Conservation (phyloP, 2,888 invertebrate genomes). For the Muscina levida region DNA sequence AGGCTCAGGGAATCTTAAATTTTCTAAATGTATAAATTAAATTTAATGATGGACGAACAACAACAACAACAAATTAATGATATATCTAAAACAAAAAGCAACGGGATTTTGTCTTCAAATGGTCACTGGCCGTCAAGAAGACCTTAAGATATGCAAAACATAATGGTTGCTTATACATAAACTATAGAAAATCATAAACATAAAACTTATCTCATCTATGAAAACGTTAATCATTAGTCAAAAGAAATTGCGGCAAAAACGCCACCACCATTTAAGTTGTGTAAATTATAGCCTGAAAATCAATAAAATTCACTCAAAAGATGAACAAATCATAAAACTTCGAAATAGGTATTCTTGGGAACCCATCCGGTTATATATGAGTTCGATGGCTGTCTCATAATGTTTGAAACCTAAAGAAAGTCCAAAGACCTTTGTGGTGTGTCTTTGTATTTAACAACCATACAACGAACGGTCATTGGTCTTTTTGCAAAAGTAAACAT, state of each 20-base stretch:
- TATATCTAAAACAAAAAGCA: slow-evolving; percentile 1
- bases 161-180: background rate
- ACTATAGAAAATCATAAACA: slow-evolving; percentile 31
- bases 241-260: background rate
- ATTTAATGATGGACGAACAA: slow-evolving; percentile 5
- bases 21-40: slow-evolving; percentile 18
- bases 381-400: background rate
- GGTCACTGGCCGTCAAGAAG: background rate
- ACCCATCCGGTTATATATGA: slow-evolving; percentile 9
- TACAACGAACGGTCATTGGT: slow-evolving; percentile 23
- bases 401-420: slow-evolving; percentile 14
- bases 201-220: slow-evolving; percentile 33
- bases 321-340: background rate
- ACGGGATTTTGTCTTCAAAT: slow-evolving; percentile 1
- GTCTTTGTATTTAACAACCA: too few relatives aligned
- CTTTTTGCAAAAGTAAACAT: slow-evolving; percentile 21
- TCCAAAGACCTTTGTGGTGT: slow-evolving; percentile 33
- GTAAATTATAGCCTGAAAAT: slow-evolving; percentile 1
- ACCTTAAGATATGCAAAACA: slow-evolving; percentile 14
- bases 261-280: background rate
- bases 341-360: background rate
- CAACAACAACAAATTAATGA: slow-evolving; percentile 18
- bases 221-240: slow-evolving; percentile 37
- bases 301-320: background rate
- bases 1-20: too few relatives aligned